Evolutionary conservation across 2,113 vertebrate genomes (phyloP), one percentile per base, ranked within the genome.

Genomic region (Microcebus jonahi): DNA sequence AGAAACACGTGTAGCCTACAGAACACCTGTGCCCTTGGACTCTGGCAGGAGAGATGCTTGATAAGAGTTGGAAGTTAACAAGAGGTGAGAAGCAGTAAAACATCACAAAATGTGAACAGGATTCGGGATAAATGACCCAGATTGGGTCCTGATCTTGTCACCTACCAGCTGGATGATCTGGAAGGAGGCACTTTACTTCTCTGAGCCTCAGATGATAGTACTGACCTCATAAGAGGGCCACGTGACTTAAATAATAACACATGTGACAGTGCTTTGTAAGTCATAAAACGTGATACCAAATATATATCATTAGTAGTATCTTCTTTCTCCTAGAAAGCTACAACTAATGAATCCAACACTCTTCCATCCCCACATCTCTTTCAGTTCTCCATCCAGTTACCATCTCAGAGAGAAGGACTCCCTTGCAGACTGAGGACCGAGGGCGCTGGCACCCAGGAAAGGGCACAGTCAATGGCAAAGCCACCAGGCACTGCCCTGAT

Each of bases 271-370:
- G 29, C 27, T 97, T 81, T 36, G 20, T 48, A 82, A 79, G 67
- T 75, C 42, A 65, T 76, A 67, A 76, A 77, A 83, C 42, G 4
- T 34, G n/a, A 20, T 23, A 25, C 63, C 53, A 87, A 89, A 77
- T 80, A 36, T 59, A 92, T 92, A 71, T 80, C 42, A 27, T 11
- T 36, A 20, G 3, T 39, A 29, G 23, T 59, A 39, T 70, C 63
- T 88, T 82, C 75, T 76, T 91, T 59, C 39, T 81, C 68, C 57
- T 6, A 50, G 71, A 88, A 96, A 96, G 48, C 71, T 25, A 53
- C 45, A 92, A 42, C 59, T 63, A 48, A 65, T 18, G 42, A 85
- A 59, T 36, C 42, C 14, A 29, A n/a, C 82, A 59, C 36, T 70
- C 18, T 75, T 68, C 45, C 0, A 29, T 50, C 50, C 77, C 36